Base-by-base conservation (phyloP, 1,140 invertebrate genomes). In the Halesus radiatus region DNA sequence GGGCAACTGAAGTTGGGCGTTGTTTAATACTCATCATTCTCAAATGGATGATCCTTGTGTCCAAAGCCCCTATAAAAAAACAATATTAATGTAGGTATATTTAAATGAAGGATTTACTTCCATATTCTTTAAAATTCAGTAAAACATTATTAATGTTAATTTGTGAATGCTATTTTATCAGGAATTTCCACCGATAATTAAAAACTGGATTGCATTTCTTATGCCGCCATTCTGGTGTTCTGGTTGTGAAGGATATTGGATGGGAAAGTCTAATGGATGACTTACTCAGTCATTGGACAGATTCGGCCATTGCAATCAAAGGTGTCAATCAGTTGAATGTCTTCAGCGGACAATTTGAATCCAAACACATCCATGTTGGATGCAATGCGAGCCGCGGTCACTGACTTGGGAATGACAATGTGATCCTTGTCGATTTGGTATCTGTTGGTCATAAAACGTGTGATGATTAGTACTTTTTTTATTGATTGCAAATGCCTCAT, bases 361-460 rank as follows among this genome's bases (percentile, higher is more conserved):
- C 94, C 93, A 85, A 94, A 94, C 78, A 95, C 90, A 70, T 93
- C 85, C 85, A 94, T 89, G 86, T 96, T 96, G 81, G 92, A 88
- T 66, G 87, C 85, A 70, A 96, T 93, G 62, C 95, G 90, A 3
- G 87, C 85, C 80, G 92, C 90, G 6, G 89, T 95, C 10, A 94
- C 92, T 1, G 94, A 91, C 84, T 91, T 92, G 5, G 91, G 91
- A 78, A 91, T 91, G 4, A 89, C 89, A 8, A 91, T 86, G 74
- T 86, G 76, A 2, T 86, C 86, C 15, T 88, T 85, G 37, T 92
- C 90, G 23, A 90, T 87, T 50, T 88, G 87, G 76, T 90, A 90
- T 58, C 83, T 83, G 37, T 37, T 37, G 32, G 32, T 37, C 32
- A 8, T 6, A 37, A 8, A 37, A 8, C 7, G 7, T 29, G n/a